phyloP scores from a whole-genome alignment of 1,140 invertebrate genomes.

The Panulirus ornatus region DNA sequence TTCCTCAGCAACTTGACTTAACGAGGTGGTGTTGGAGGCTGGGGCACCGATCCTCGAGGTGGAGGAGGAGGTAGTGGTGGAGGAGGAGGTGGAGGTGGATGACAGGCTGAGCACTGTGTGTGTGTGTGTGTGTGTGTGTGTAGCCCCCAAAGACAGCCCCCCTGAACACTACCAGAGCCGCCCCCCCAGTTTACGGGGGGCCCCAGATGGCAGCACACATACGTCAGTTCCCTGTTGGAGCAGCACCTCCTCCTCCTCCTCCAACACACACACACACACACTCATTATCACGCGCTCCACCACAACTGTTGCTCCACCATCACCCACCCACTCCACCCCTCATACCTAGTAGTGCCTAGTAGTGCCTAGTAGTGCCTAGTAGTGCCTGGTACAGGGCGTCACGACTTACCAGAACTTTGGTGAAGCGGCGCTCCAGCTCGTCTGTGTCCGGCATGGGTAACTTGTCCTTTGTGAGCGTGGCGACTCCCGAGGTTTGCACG shows the following conservation, averaged over 20 bases:
- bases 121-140: too few species aligned
- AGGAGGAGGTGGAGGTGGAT: too few species aligned
- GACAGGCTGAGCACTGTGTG: too few species aligned
- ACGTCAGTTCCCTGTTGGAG: not conserved
- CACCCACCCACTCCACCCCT: not conserved
- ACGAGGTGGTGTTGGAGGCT: too few species aligned
- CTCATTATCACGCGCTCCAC: not conserved
- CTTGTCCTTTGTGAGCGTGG: constrained; percentile 77
- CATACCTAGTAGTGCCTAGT: too few species aligned
- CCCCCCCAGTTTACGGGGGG: not conserved
- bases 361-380: too few species aligned
- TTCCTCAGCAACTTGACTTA: too few species aligned
- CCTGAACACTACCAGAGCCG: too few species aligned
- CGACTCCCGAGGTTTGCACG: constrained; percentile 40
- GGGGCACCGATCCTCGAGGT: not conserved
- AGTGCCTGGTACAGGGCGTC: not conserved
- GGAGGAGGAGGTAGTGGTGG: too few species aligned
- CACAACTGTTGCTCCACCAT: constrained; percentile 10
- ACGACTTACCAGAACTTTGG: constrained; percentile 93
- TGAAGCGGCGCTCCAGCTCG: constrained; percentile 94
- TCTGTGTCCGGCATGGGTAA: constrained; percentile 90
- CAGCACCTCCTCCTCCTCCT: not conserved
- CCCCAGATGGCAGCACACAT: not conserved
- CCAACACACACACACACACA: constrained; percentile 37
- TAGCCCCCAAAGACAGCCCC: too few species aligned